Evolutionary conservation across 2,888 invertebrate species (phyloP).

Genomic region (Xanthorhoe spadicearia): DNA sequence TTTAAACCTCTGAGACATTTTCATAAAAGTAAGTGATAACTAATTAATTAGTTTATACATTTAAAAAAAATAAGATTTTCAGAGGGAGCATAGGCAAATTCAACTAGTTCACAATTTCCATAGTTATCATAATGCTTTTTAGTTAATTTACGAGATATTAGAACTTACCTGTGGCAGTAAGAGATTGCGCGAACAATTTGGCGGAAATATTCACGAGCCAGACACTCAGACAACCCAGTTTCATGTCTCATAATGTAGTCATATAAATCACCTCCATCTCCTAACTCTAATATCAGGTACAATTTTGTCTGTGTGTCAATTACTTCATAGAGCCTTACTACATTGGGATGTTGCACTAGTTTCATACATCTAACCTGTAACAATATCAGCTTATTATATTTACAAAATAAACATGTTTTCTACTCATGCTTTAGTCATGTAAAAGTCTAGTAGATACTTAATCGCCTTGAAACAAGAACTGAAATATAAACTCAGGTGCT

Average conservation of each 20-base stretch:
- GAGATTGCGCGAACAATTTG: conserved; percentile 99
- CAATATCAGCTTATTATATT: not conserved
- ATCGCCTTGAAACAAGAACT: no score
- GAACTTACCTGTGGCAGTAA: conserved; percentile 93
- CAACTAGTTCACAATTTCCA: not conserved
- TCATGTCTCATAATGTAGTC: conserved; percentile 99
- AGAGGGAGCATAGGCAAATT: no score
- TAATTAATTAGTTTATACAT: no score
- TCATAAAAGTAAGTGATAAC: not conserved
- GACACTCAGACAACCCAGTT: conserved; percentile 92
- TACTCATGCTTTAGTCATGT: no score
- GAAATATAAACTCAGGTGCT: not conserved
- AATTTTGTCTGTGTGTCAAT: conserved; percentile 99
- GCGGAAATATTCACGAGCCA: conserved; percentile 96
- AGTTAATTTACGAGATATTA: not conserved
- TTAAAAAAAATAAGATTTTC: no score
- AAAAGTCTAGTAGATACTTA: no score
- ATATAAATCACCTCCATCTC: conserved; percentile 99
- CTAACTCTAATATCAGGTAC: conserved; percentile 97
- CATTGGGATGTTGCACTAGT: conserved; percentile 99
- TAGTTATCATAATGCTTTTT: not conserved
- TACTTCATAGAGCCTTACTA: conserved; percentile 98
- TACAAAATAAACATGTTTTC: no score
- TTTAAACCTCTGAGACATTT: not conserved
- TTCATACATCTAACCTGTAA: conserved; percentile 97